Conservation (phyloP, 2,888 invertebrate genomes). For the Athalia rosae region DNA sequence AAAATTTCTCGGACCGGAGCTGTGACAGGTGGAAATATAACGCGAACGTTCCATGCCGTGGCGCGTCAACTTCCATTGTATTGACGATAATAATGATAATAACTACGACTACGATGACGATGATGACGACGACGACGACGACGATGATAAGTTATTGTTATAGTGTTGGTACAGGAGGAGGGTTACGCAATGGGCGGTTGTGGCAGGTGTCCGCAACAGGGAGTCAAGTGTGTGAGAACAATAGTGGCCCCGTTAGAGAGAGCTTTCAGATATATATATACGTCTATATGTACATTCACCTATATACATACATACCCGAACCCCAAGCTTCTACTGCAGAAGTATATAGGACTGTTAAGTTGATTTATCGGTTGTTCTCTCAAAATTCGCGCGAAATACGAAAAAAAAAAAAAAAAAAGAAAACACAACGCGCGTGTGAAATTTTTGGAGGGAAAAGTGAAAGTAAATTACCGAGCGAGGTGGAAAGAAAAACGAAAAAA, state of each 20-base stretch:
- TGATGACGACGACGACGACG: too few species aligned
- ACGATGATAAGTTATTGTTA: conserved; percentile 30
- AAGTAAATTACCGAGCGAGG: conserved; percentile 3
- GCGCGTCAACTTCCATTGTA: too few species aligned
- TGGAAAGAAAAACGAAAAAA: not conserved
- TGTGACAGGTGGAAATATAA: too few species aligned
- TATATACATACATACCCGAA: conserved; percentile 9
- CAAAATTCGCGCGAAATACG: conserved; percentile 2
- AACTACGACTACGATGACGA: too few species aligned
- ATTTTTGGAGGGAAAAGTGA: not conserved
- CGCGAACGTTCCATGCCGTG: too few species aligned
- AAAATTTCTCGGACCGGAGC: too few species aligned
- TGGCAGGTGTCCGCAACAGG: conserved; percentile 37
- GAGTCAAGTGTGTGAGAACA: conserved; percentile 23
- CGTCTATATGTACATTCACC: too few species aligned
- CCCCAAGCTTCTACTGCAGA: not conserved
- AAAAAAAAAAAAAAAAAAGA: too few species aligned
- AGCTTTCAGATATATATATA: too few species aligned
- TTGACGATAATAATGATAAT: too few species aligned
- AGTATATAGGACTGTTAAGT: conserved; percentile 7
- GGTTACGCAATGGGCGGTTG: conserved; percentile 9
- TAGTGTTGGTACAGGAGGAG: not conserved
- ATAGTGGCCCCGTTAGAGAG: conserved; percentile 25
- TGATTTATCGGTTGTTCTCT: conserved; percentile 32
- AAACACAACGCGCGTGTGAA: too few species aligned